Evolutionary conservation across 2,113 vertebrate species (phyloP), one percentile per base, ranked within the genome.

Genomic region (Copsychus sechellarum): DNA sequence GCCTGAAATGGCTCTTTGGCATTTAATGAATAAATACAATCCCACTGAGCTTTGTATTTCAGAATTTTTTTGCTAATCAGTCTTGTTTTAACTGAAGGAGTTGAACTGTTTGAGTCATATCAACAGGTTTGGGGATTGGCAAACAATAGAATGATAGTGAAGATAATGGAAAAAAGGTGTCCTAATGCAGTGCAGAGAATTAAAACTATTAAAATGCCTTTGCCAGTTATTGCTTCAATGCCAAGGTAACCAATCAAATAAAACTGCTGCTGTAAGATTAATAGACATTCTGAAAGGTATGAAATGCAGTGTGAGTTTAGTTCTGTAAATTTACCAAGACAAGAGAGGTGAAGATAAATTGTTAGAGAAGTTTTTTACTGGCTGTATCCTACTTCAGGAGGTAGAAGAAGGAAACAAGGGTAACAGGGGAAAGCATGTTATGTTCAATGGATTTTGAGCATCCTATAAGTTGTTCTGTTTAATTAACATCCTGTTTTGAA

Each of bases 1-100:
- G 60, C 56, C 90, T 1, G 1, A 88, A 95, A 86, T 90, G 64
- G 76, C 31, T 90, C 51, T 79, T 76, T 53, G 82, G n/a, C 43
- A 28, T 86, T 74, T 86, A 83, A 86, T 88, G 92, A 92, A 67
- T 94, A 93, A 95, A 70, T 78, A 88, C 62, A 56, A 81, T 73
- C 3, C 2, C 36, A 57, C 9, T 53, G 43, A 57, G 29, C 69
- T 96, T 88, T 0, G 1, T 56, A 21, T 81, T 92, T 62, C 65
- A 57, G n/a, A 56, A 10, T 40, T 92, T 83, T 93, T 93, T 94
- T 83, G 34, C 40, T 88, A 83, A 74, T 92, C 62, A 36, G 8
- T 78, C 64, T 71, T 73, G 6, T 83, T 92, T 92, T 88, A 78
- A 64, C 64, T 67, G 43, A 40, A 56, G 61, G 28, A 60, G 13